Base-by-base conservation (phyloP, 2,888 invertebrate species). In the Apoda limacodes region DNA sequence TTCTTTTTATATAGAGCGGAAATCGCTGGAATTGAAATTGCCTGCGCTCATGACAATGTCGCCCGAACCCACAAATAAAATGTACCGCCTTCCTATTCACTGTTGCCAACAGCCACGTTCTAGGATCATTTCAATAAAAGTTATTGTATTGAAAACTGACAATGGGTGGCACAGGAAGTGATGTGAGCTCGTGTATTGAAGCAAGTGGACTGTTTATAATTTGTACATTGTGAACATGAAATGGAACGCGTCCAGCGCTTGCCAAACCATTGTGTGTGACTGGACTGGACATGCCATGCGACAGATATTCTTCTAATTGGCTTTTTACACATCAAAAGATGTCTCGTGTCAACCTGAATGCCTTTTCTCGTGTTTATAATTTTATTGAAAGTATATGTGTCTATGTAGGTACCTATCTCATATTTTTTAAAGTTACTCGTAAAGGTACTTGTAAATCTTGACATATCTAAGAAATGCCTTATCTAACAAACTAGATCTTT, bases 151-250 rank as follows among this genome's bases (percentile, higher is more conserved):
- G 74, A 67, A 64, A 63, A 57, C 58, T 65, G 67, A 78, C 80
- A 80, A 80, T 78, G 62, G 58, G 54, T 60, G 55, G 51, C 59
- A 61, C 72, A 76, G 78, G 80, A 80, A 78, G 71, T 69, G 72
- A 71, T 71, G 69, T 61, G 71, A 60, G 60, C 54, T 48, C 57
- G 62, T 62, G 69, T 71, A 66, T 70, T 65, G 69, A 59, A 57
- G 69, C 74, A 74, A 78, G 76, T 76, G 75, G 68, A 70, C 72
- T 80, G 80, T 76, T 76, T 76, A 80, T 78, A 78, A 80, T 80
- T 76, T 72, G 76, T 70, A 55, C 64, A 74, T 78, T 80, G 76
- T 78, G 56, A 49, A 39, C 50, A 46, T 46, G 56, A 62, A 66
- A 68, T 63, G 63, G 63, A 67, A 65, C 68, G 70, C 67, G 70